phyloP scores from a whole-genome alignment of 64 coral and sea anemone species.

The Stylophora pistillata region DNA sequence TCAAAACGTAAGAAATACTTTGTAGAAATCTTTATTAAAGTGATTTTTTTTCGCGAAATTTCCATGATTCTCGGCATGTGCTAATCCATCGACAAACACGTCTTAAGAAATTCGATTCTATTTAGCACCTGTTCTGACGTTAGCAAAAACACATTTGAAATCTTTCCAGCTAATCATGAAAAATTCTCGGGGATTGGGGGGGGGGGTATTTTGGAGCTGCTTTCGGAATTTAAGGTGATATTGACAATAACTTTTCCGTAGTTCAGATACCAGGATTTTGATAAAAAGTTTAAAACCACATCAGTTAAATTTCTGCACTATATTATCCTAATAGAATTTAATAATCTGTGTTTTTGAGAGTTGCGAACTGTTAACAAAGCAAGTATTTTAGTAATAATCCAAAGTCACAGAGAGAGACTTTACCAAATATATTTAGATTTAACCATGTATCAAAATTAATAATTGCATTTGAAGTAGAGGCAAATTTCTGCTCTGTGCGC shows the following conservation, averaged over 20 bases:
- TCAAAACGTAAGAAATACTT: neutral
- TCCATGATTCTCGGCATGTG: neutral
- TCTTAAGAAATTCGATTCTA: neutral
- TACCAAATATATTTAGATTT: neutral
- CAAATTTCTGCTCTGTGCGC: constrained; percentile 19
- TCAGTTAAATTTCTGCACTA: no score
- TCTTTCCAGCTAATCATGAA: constrained; percentile 24
- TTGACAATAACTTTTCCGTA: neutral
- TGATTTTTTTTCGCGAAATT: neutral
- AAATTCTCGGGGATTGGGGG: no score
- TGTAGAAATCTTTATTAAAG: neutral
- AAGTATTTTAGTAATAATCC: neutral
- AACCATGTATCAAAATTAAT: neutral
- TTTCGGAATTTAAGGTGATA: neutral
- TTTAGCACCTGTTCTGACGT: neutral
- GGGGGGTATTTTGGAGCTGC: neutral
- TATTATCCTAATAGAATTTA: no score
- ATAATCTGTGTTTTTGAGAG: neutral
- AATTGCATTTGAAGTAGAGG: neutral
- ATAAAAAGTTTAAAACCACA: neutral
- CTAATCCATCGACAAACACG: neutral
- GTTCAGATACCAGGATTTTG: neutral
- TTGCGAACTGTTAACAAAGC: neutral
- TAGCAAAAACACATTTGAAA: neutral
- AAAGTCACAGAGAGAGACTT: neutral